Evolutionary conservation across 2,888 invertebrate genomes (phyloP).

Genomic region (Lasioglossum lativentre): DNA sequence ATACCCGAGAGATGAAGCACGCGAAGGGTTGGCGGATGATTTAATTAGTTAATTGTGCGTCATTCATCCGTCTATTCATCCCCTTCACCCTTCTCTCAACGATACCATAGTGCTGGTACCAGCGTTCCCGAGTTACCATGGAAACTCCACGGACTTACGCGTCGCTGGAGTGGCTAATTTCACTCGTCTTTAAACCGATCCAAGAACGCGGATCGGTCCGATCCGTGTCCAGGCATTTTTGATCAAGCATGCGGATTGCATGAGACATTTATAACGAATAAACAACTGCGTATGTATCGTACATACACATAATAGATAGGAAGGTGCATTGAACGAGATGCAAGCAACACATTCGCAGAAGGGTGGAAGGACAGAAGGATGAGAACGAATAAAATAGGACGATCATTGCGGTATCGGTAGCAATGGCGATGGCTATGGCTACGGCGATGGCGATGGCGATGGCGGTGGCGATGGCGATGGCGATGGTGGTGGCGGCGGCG

Average conservation of each 20-base stretch:
- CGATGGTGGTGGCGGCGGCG: conserved; percentile 41
- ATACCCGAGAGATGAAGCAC: conserved; percentile 80
- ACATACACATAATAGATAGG: no score
- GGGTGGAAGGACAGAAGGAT: neutral
- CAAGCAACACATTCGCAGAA: no score
- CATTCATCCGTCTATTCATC: conserved; percentile 84
- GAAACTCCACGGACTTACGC: conserved; percentile 75
- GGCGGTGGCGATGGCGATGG: conserved; percentile 19
- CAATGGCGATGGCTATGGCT: conserved; percentile 38
- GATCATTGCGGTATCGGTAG: neutral
- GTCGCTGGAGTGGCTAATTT: conserved; percentile 65
- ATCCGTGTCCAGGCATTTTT: neutral
- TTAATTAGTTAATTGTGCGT: conserved; percentile 84
- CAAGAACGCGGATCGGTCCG: conserved; percentile 43
- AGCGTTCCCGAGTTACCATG: conserved; percentile 75
- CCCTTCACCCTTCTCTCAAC: conserved; percentile 75
- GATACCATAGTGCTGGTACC: conserved; percentile 44
- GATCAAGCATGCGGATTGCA: neutral
- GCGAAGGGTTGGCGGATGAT: conserved; percentile 82
- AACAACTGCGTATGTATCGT: neutral
- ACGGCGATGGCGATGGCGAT: conserved; percentile 55
- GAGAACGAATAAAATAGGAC: conserved; percentile 39
- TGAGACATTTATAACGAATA: neutral
- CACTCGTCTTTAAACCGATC: conserved; percentile 38
- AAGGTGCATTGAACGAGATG: neutral